Conservation (phyloP, 2,113 vertebrate species). For the Spea multiplicata region DNA sequence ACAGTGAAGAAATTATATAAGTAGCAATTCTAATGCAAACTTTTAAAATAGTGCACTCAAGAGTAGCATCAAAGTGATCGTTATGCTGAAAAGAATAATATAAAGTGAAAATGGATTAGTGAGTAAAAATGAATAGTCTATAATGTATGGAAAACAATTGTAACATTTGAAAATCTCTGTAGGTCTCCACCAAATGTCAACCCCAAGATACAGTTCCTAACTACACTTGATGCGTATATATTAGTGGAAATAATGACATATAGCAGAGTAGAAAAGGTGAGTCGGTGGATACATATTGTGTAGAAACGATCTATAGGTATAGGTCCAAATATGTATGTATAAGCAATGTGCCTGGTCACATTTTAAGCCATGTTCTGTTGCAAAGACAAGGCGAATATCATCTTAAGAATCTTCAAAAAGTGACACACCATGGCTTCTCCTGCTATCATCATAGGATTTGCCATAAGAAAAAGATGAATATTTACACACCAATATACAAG, state of each 20-base stretch:
- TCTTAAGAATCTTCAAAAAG: slow-evolving; percentile 41
- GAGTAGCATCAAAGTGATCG: no score
- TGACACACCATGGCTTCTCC: slow-evolving; percentile 41
- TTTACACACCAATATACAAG: slow-evolving; percentile 50
- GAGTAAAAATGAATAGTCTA: no score
- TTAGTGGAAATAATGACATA: background rate
- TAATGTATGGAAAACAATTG: no score
- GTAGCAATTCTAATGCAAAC: no score
- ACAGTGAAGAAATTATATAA: no score
- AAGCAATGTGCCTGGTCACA: slow-evolving; percentile 29
- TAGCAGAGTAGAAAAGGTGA: slow-evolving; percentile 1
- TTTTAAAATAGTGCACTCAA: no score
- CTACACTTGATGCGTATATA: background rate
- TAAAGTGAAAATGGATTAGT: no score
- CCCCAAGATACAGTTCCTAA: no score
- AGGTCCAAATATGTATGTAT: slow-evolving; percentile 34
- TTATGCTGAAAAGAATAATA: no score
- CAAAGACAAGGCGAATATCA: slow-evolving; percentile 41
- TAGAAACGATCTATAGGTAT: slow-evolving; percentile 21
- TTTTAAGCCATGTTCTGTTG: slow-evolving; percentile 34
- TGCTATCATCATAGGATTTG: slow-evolving; percentile 43
- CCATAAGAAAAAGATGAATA: slow-evolving; percentile 49
- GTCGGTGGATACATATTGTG: slow-evolving; percentile 32
- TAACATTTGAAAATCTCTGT: no score
- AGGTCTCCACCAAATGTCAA: no score